Evolutionary conservation across 2,888 invertebrate species (phyloP).

Genomic region (Vesta saturnalis): DNA sequence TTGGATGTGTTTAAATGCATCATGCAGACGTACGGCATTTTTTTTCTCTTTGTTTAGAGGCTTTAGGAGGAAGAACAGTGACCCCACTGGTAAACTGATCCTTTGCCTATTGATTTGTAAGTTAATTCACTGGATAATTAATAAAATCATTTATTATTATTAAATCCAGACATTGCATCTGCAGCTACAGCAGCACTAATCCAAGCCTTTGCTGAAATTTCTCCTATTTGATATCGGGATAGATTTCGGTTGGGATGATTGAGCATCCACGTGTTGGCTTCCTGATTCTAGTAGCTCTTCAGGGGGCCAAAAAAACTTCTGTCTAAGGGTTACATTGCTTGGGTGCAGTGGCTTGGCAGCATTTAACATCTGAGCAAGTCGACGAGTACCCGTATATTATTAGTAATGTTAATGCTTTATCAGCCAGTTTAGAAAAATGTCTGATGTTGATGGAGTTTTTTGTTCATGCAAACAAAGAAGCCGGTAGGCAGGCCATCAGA

Average conservation of each 20-base stretch:
- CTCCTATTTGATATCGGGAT: background rate
- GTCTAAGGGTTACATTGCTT: too few relatives aligned
- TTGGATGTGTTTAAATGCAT: too few relatives aligned
- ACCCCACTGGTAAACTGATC: too few relatives aligned
- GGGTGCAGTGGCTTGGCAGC: constrained; percentile 45
- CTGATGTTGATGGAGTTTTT: constrained; percentile 38
- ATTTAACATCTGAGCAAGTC: constrained; percentile 36
- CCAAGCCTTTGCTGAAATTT: background rate
- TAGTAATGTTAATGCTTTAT: constrained; percentile 32
- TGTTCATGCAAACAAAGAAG: background rate
- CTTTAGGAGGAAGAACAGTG: too few relatives aligned
- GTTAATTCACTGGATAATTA: too few relatives aligned
- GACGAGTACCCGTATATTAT: constrained; percentile 32
- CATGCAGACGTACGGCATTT: too few relatives aligned
- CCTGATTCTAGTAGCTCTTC: background rate
- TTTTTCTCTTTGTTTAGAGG: too few relatives aligned
- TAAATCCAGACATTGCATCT: background rate
- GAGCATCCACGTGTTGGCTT: background rate
- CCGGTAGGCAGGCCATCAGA: background rate
- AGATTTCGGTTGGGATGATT: background rate
- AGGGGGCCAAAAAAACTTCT: constrained; percentile 29
- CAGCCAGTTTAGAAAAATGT: constrained; percentile 42
- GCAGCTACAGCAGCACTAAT: background rate
- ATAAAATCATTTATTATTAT: too few relatives aligned
- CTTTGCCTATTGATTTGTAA: too few relatives aligned